Percentiles rank a stretch among this genome's conserved stretches.
Conservation (phyloP, 2,113 vertebrate species). For the Coryphaenoides rupestris region DNA sequence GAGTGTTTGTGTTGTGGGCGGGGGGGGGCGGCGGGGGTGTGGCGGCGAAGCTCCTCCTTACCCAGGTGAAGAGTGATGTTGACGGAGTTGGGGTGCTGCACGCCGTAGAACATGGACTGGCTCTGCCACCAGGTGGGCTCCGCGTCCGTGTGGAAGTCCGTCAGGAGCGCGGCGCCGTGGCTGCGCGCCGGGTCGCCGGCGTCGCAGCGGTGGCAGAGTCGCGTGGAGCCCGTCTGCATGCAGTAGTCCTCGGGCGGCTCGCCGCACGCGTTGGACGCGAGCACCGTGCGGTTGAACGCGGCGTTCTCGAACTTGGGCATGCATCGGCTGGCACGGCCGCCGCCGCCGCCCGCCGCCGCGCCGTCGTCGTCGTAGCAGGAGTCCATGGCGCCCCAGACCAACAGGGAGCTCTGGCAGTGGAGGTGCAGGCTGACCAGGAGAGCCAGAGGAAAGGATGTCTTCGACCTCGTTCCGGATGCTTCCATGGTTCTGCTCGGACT, state of each 20-base stretch:
- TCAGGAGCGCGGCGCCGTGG: slow-evolving; percentile 83
- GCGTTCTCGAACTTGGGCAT: slow-evolving; percentile 88
- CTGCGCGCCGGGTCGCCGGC: slow-evolving; percentile 61
- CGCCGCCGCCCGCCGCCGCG: slow-evolving; percentile 67
- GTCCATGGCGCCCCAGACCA: slow-evolving; percentile 64
- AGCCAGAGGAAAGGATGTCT: slow-evolving; percentile 40
- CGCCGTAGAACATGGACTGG: slow-evolving; percentile 88
- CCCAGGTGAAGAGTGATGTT: slow-evolving; percentile 86
- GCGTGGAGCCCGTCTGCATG: slow-evolving; percentile 80
- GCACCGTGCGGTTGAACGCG: slow-evolving; percentile 76
- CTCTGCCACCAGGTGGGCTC: slow-evolving; percentile 97
- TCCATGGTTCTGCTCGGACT: slow-evolving; percentile 57
- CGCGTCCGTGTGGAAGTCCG: slow-evolving; percentile 88
- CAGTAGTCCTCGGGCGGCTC: slow-evolving; percentile 85
- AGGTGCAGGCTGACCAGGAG: slow-evolving; percentile 39
- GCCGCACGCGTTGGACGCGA: slow-evolving; percentile 82
- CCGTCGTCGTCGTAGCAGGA: slow-evolving; percentile 76
- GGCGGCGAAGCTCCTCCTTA: slow-evolving; percentile 66
- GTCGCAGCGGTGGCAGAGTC: slow-evolving; percentile 82
- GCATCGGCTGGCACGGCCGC: slow-evolving; percentile 73
- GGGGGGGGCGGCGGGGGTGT: too few species aligned
- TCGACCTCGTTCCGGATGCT: slow-evolving; percentile 35
- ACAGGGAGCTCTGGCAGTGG: slow-evolving; percentile 15
- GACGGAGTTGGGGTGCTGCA: slow-evolving; percentile 87
- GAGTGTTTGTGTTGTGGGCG: too few species aligned